Base-by-base conservation (phyloP, 2,888 invertebrate species). In the Alloplasta piceator region DNA sequence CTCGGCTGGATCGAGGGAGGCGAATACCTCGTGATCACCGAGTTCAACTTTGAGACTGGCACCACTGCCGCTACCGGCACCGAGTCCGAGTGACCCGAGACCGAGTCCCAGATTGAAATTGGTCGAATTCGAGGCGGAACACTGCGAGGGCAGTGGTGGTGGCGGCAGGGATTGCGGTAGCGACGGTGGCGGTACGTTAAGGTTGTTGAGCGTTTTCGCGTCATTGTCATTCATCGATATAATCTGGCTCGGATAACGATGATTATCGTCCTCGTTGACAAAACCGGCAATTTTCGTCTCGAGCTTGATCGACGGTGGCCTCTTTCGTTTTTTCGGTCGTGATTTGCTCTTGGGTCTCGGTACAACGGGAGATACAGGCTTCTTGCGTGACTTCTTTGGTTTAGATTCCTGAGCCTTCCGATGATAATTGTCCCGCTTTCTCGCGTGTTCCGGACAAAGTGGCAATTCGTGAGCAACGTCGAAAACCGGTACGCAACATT, bases 371-470 rank as follows among this genome's bases (percentile, higher is more conserved):
- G 93, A 87, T 91, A 94, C 94, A 43, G 94, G 93, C 80, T 95
- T 95, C 89, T 94, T 94, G 9, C 94, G 93, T 87, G 94, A 93
- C 94, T 96, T 95, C 92, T 95, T 96, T 90, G 96, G 96, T 92
- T 96, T 96, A 66, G 95, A 95, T 92, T 96, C 96, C 87, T 96
- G 96, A 84, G 95, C 94, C 88, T 96, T 93, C 91, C 96, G 96
- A 90, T 95, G 95, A 92, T 97, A 97, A 92, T 97, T 97, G 89
- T 97, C 97, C 92, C 96, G 93, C 92, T 97, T 96, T 92, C 96
- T 95, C 0, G 96, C 96, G 92, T 98, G 98, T 87, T 97, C 97
- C 6, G 95, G 94, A 91, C 98, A 98, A 6, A 98, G 93, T 61
- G 98, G 97, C 90, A 97, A 94, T 90, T 97, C 96, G 89, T 96